Percentiles rank a stretch among this genome's conserved stretches.
phyloP scores from a whole-genome alignment of 2,888 invertebrate genomes.

The Stenichneumon culpator region DNA sequence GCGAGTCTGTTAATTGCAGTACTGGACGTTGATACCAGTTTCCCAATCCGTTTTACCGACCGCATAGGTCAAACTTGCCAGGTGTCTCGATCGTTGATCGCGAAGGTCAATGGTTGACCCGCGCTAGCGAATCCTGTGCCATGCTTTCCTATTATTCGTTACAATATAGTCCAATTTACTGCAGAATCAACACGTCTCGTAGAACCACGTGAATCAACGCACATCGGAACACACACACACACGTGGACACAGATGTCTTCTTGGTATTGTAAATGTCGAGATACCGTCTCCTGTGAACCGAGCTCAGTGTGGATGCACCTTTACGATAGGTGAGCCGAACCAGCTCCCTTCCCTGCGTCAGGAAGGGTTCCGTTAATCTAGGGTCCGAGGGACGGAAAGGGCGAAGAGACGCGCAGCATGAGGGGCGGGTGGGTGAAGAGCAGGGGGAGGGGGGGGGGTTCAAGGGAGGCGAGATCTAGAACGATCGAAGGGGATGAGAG shows the following conservation, averaged over 20 bases:
- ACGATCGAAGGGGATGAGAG: constrained; percentile 65
- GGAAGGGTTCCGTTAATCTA: constrained; percentile 84
- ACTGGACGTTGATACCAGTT: no score
- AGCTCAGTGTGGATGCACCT: constrained; percentile 73
- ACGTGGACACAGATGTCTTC: background rate
- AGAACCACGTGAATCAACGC: background rate
- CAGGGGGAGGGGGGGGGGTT: constrained; percentile 30
- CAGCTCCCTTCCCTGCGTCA: constrained; percentile 79
- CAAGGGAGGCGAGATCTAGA: constrained; percentile 59
- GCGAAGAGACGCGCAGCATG: constrained; percentile 44
- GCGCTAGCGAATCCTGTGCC: background rate
- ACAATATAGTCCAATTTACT: background rate
- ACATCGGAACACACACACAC: background rate
- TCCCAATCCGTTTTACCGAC: no score
- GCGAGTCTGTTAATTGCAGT: no score
- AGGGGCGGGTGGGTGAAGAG: constrained; percentile 58
- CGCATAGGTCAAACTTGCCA: background rate
- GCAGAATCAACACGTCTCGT: background rate
- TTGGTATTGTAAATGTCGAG: constrained; percentile 2
- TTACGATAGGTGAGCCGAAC: constrained; percentile 80
- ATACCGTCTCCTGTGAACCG: constrained; percentile 7
- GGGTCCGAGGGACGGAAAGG: constrained; percentile 78
- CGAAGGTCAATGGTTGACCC: background rate
- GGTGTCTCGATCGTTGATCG: background rate
- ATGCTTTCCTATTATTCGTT: background rate